Percentiles rank a stretch among this genome's conserved stretches.
These are phyloP conservation scores for Synergus gifuensis DNA, from an alignment of 2,888 invertebrate species.

Conservation along the genomic window DNA sequence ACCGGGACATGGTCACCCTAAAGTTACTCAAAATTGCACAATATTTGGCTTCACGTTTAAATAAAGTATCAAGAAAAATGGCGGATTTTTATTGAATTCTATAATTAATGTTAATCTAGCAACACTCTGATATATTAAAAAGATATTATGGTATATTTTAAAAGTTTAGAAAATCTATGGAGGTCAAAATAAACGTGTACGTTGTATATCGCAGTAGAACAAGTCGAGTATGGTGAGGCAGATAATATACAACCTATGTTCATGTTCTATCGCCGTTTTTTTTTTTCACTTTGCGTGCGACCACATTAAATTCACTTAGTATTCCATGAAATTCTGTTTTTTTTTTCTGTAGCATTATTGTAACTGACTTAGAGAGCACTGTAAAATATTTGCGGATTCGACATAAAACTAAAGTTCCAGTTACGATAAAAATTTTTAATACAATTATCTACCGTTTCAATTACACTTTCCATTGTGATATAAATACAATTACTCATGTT, in stretches of 20 bases:
- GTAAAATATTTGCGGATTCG: slow-evolving; percentile 19
- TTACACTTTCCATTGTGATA: not conserved
- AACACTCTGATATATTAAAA: not conserved
- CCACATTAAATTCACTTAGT: slow-evolving; percentile 35
- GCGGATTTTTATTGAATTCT: no score
- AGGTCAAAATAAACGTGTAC: not conserved
- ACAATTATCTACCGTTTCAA: not conserved
- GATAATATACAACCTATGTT: slow-evolving; percentile 10
- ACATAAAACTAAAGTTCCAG: not conserved
- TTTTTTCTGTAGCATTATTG: slow-evolving; percentile 4
- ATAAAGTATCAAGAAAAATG: no score
- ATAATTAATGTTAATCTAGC: not conserved
- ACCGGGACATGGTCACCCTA: no score
- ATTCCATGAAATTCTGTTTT: slow-evolving; percentile 20
- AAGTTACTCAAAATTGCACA: no score
- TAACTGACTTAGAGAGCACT: slow-evolving; percentile 10
- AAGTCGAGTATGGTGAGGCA: slow-evolving; percentile 7
- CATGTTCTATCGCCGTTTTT: slow-evolving; percentile 20
- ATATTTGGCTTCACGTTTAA: no score
- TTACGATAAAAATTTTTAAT: not conserved
- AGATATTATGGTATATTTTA: not conserved
- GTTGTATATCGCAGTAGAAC: slow-evolving; percentile 25
- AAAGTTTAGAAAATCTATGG: not conserved
- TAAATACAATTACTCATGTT: not conserved
- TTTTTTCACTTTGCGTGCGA: slow-evolving; percentile 4